phyloP scores from a whole-genome alignment of 2,113 vertebrate genomes.

The Eublepharis macularius region DNA sequence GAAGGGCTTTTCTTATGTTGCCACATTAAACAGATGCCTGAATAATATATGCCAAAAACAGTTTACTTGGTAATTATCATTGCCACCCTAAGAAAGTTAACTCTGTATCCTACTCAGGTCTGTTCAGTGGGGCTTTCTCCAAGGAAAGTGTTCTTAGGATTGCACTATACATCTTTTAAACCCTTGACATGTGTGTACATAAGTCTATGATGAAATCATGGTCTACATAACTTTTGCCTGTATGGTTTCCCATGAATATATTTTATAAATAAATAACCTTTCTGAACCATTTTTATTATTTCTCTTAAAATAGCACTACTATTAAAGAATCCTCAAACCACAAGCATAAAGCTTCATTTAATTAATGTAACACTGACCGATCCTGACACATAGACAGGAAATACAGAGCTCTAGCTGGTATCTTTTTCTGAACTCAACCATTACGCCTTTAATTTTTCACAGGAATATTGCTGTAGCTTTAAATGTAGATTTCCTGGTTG shows the following conservation, averaged over 20 bases:
- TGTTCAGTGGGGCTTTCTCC: too few species aligned
- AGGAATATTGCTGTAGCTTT: slow-evolving; percentile 17
- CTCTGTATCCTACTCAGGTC: too few species aligned
- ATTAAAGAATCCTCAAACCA: slow-evolving; percentile 1
- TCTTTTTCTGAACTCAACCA: slow-evolving; percentile 9
- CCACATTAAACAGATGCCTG: slow-evolving; percentile 5
- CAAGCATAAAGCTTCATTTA: slow-evolving; percentile 15
- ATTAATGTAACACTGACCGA: slow-evolving; percentile 28
- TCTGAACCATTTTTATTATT: background rate
- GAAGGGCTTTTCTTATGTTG: too few species aligned
- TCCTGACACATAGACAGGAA: slow-evolving; percentile 29
- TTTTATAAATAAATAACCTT: slow-evolving; percentile 6
- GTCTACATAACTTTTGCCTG: background rate
- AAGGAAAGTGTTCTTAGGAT: background rate
- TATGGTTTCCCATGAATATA: background rate
- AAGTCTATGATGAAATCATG: background rate
- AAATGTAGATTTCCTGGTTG: slow-evolving; percentile 21
- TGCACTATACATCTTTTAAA: background rate
- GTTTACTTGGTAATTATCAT: background rate
- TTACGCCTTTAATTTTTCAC: slow-evolving; percentile 28
- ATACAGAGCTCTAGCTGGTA: slow-evolving; percentile 15
- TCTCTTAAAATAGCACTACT: slow-evolving; percentile 9
- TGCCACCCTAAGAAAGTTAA: too few species aligned
- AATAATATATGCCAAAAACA: background rate
- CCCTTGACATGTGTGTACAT: background rate